A percentile compares a stretch with the other conserved stretches of the same genome.
These are phyloP conservation scores for Schlechtendalia chinensis DNA, from an alignment of 1,140 invertebrate genomes.

Conservation along the genomic window DNA sequence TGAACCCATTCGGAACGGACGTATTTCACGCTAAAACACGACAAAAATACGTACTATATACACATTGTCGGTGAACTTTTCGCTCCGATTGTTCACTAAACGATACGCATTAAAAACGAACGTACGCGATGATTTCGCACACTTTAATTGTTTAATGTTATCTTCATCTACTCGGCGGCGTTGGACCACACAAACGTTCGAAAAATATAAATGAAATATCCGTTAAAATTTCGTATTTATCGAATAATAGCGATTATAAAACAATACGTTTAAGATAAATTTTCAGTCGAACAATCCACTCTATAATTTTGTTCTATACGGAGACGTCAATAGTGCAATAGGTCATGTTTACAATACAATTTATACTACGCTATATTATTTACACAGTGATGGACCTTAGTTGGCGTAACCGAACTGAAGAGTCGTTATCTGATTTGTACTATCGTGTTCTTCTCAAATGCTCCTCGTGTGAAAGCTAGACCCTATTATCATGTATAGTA, in stretches of 20 bases:
- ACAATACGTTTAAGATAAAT: conserved; percentile 15
- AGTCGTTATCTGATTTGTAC: background rate
- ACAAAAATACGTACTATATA: too few relatives aligned
- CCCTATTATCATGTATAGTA: too few relatives aligned
- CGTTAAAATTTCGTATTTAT: background rate
- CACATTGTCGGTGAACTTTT: too few relatives aligned
- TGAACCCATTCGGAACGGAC: too few relatives aligned
- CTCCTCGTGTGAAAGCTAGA: background rate
- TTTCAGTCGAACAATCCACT: background rate
- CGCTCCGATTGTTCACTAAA: too few relatives aligned
- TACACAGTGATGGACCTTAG: background rate
- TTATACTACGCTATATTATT: background rate
- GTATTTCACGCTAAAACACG: too few relatives aligned
- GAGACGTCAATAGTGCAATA: background rate
- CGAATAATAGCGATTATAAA: background rate
- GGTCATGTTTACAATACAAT: background rate
- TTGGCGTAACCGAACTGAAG: conserved; percentile 4
- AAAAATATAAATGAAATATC: background rate
- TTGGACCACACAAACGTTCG: background rate
- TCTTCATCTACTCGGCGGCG: background rate
- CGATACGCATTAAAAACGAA: background rate
- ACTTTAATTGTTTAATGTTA: background rate
- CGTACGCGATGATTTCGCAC: background rate
- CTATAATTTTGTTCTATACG: background rate
- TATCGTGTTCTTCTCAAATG: background rate